Base-by-base conservation (phyloP, 2,888 invertebrate genomes). In the Monoplex corrugatus region DNA sequence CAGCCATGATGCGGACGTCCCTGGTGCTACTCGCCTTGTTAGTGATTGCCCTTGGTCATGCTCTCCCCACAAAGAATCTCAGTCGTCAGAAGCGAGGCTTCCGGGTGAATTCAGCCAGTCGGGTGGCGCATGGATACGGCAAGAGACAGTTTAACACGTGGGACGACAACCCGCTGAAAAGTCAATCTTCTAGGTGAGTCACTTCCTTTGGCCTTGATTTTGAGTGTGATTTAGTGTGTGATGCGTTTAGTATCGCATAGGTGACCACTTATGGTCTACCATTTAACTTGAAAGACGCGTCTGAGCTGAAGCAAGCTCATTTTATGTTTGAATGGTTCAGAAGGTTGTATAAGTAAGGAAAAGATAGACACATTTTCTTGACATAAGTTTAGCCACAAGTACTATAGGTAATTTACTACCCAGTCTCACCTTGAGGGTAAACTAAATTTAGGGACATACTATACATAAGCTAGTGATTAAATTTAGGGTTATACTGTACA, bases 91-190 rank as follows among this genome's bases (percentile, higher is more conserved):
- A 92, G 87, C 89, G 93, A 82, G 94, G 93, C 16, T 94, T 93
- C 90, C 91, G 93, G 86, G 90, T 92, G 13, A 91, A 92, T 38
- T 92, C 94, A n/a, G 93, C 92, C 10, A 93, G 93, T 80, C 88
- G 94, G 45, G 93, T 94, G 89, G 94, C 94, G 28, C 94, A 94
- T 78, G 94, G 94, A 35, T 94, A 93, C 75, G 94, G 94, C 40
- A 94, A 94, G 90, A 89, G 94, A 87, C 90, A 91, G 87, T 90
- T 90, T 43, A 63, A 90, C 57, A 82, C 90, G 45, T 89, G 91
- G 89, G 89, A 90, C 50, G 89, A 91, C 75, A 44, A 43, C 40
- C 40, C 88, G 35, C 50, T 80, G 45, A 88, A 83, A 68, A 83
- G 83, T 82, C 57, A 35, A 44, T 32, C 83, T 44, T 43, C 88